Conservation (phyloP, 2,888 invertebrate genomes). For the Aphrophora alni region DNA sequence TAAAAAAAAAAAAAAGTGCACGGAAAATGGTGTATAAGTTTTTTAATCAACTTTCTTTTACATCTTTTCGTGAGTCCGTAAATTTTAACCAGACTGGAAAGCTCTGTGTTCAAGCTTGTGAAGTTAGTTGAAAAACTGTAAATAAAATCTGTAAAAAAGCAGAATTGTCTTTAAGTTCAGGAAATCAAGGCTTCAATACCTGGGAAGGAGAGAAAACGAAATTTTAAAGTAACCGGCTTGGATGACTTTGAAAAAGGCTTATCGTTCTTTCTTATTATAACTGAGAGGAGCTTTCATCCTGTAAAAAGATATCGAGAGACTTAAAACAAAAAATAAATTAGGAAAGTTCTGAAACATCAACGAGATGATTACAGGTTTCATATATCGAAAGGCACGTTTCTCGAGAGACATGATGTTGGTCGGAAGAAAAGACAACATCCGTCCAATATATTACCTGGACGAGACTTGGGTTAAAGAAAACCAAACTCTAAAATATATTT, state of each 20-base stretch:
- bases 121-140: background rate
- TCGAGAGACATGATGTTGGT: background rate
- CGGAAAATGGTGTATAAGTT: conserved; percentile 9
- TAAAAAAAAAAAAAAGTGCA: too few species aligned
- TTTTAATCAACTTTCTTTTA: background rate
- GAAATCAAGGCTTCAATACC: background rate
- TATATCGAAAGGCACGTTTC: background rate
- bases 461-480: conserved; percentile 15
- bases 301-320: conserved; percentile 18
- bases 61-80: background rate
- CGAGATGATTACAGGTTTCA: conserved; percentile 3
- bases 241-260: conserved; percentile 28
- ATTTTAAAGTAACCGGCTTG: conserved; percentile 13
- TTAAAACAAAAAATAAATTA: too few species aligned
- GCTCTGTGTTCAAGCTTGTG: background rate
- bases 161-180: background rate
- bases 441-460: background rate
- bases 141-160: background rate
- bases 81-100: conserved; percentile 14
- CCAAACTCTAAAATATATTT: conserved; percentile 12
- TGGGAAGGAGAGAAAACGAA: conserved; percentile 13
- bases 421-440: background rate
- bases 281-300: conserved; percentile 17
- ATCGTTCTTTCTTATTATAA: conserved; percentile 32
- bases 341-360: background rate